Evolutionary conservation across 2,888 invertebrate species (phyloP).

Genomic region (Athripsodes cinereus): DNA sequence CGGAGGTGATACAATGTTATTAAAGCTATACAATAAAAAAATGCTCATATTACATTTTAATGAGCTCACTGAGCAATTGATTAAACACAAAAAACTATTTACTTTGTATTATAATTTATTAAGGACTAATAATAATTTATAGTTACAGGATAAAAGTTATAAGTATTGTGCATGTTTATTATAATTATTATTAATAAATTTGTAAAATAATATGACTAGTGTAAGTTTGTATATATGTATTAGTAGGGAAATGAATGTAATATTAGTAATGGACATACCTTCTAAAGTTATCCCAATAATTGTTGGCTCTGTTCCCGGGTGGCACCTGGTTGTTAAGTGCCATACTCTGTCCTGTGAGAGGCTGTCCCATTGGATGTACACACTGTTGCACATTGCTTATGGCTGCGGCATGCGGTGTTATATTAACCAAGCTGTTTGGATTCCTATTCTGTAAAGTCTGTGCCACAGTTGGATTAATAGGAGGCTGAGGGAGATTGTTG

Average conservation of each 20-base stretch:
- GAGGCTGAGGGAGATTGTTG: constrained; percentile 15
- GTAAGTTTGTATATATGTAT: too few relatives aligned
- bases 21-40: too few relatives aligned
- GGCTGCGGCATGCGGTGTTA: constrained; percentile 15
- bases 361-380: constrained; percentile 21
- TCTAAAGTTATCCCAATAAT: constrained; percentile 91
- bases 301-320: constrained; percentile 85
- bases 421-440: constrained; percentile 22
- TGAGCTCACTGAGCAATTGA: too few relatives aligned
- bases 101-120: too few relatives aligned
- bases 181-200: too few relatives aligned
- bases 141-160: too few relatives aligned
- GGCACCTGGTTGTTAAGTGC: constrained; percentile 85
- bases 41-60: too few relatives aligned
- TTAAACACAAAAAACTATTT: too few relatives aligned
- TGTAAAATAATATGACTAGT: too few relatives aligned
- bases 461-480: constrained; percentile 11
- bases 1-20: too few relatives aligned
- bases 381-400: constrained; percentile 19
- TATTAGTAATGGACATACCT: constrained; percentile 54
- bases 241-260: neutral
- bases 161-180: too few relatives aligned
- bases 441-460: constrained; percentile 26
- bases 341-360: constrained; percentile 35
- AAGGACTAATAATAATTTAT: too few relatives aligned